phyloP scores from a whole-genome alignment of 2,797 vertebrate genomes.

The Halcyon chelicuti region DNA sequence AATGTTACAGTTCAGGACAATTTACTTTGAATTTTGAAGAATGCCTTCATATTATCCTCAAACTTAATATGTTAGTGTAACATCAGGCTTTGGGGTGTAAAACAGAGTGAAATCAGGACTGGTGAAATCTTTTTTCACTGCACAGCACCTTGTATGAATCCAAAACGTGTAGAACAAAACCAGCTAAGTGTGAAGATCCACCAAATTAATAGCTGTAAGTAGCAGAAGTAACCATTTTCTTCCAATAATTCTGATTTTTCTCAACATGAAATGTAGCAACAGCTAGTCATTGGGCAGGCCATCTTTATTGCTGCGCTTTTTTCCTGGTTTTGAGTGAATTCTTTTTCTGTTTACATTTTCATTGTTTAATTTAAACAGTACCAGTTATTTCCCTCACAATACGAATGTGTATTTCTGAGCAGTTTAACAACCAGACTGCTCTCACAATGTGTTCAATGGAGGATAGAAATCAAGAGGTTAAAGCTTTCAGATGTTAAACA shows the following conservation, averaged over 20 bases:
- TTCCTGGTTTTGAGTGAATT: not conserved
- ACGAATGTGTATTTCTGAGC: fast-evolving
- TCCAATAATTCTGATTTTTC: not conserved
- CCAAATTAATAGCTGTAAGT: not conserved
- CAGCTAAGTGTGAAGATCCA: not conserved
- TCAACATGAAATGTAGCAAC: not conserved
- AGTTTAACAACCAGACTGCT: not conserved
- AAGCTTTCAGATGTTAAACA: not conserved
- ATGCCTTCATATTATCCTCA: not conserved
- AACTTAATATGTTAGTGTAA: not conserved
- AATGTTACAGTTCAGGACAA: not conserved
- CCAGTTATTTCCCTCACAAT: not conserved
- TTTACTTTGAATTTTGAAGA: not conserved
- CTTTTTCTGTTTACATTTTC: not conserved
- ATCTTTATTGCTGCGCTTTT: not conserved
- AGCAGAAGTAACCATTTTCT: not conserved
- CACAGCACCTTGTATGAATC: not conserved
- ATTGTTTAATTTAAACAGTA: not conserved
- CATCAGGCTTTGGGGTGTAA: not conserved
- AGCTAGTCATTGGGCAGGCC: not conserved
- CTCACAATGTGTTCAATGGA: not conserved
- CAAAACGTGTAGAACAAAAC: not conserved
- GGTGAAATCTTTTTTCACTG: not conserved
- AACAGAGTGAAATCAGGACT: not conserved
- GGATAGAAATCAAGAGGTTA: constrained; percentile 2